Conservation (phyloP, 2,113 vertebrate species). For the Phaethornis superciliosus region DNA sequence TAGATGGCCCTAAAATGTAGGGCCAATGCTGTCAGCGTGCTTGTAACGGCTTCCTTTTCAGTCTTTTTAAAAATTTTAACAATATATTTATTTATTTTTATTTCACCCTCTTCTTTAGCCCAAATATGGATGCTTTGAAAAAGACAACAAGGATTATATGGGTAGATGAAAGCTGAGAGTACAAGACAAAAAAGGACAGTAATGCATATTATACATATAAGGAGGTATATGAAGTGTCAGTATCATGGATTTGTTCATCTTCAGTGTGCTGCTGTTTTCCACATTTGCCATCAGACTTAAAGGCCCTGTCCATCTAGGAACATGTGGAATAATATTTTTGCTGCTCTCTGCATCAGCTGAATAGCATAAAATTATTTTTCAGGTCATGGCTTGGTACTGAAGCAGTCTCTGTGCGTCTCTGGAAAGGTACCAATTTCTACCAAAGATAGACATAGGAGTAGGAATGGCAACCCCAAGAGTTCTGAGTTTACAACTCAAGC, state of each 20-base stretch:
- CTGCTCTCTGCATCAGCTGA: neutral
- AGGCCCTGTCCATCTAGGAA: neutral
- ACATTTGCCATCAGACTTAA: neutral
- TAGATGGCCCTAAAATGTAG: neutral
- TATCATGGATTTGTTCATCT: neutral
- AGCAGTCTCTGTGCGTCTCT: neutral
- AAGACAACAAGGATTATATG: neutral
- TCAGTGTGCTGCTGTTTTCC: neutral
- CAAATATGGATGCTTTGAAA: neutral
- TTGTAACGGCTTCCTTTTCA: neutral
- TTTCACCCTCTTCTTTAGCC: neutral
- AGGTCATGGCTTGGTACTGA: neutral
- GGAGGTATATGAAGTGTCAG: neutral
- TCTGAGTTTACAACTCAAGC: neutral
- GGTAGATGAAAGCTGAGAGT: neutral
- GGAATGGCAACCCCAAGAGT: neutral
- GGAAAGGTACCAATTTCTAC: neutral
- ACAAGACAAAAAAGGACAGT: neutral
- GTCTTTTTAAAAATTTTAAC: neutral
- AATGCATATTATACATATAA: rapidly evolving
- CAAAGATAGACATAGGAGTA: neutral
- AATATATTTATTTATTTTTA: neutral
- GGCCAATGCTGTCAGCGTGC: neutral
- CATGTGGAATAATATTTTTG: neutral
- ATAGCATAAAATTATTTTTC: neutral